Base-by-base conservation (phyloP, 2,113 vertebrate genomes). In the Motacilla alba region DNA sequence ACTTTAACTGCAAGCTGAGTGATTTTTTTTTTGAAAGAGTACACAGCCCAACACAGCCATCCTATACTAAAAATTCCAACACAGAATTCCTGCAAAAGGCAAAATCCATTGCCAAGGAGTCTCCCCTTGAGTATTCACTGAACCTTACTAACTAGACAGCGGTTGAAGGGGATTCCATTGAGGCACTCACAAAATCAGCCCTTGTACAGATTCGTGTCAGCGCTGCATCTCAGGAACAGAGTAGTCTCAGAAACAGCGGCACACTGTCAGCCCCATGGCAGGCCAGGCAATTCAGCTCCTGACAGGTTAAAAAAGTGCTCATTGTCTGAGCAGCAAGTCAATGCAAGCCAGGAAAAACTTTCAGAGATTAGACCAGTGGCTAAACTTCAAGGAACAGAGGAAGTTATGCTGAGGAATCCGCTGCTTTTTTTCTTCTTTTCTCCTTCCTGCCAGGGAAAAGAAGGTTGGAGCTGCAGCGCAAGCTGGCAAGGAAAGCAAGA, bases 341-440 rank as follows among this genome's bases (percentile, higher is more conserved):
- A 68, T 16, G 52, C 68, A 91, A 90, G 85, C 87, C 92, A 94
- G 92, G 60, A 95, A 95, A 90, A 93, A 80, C 90, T 88, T 83
- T 41, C 44, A 63, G 76, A 95, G 85, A 89, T 88, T 59, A 94
- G 85, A 87, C 52, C 49, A 86, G 83, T 37, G 76, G 84, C 88
- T 80, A 69, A 86, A 91, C 82, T 92, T 97, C 68, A 93, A 93
- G 90, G 64, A 88, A 86, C 68, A 94, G 90, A 78, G 52, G 60
- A 93, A 94, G 83, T 72, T 90, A 60, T 60, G 33, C 76, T 60
- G 37, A 92, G 56, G 79, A 94, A 83, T 49, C 75, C 23, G 33
- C n/a, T 33, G 50, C 28, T 86, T 92, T 93, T 93, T 87, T 50
- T 5, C 13, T 72, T 69, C 35, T 93, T 77, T 89, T 60, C 79